Evolutionary conservation across 2,888 invertebrate genomes (phyloP).

Genomic region (Charanyca ferruginea): DNA sequence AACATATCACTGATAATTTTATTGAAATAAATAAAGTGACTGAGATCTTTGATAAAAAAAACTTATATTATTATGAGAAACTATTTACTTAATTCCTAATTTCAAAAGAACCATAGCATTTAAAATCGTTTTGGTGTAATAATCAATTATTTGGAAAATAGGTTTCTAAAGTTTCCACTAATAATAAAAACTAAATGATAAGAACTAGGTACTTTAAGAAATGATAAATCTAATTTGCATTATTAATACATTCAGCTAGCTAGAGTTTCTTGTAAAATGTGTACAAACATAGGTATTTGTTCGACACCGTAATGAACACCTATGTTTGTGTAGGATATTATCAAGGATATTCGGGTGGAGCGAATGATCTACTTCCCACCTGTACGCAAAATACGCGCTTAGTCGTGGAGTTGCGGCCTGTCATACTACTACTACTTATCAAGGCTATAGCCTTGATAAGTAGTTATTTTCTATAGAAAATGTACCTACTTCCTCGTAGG

Average conservation of each 20-base stretch:
- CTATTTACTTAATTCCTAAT: neutral
- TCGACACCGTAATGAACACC: too few relatives aligned
- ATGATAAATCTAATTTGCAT: neutral
- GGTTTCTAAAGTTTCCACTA: neutral
- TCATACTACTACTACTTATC: too few relatives aligned
- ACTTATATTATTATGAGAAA: neutral
- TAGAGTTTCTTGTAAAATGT: slow-evolving; percentile 7
- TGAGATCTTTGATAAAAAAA: slow-evolving; percentile 6
- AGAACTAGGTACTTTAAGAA: neutral
- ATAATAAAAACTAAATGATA: too few relatives aligned
- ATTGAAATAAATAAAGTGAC: slow-evolving; percentile 19
- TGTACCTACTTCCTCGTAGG: slow-evolving; percentile 25
- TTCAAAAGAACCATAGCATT: neutral
- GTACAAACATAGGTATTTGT: slow-evolving; percentile 27
- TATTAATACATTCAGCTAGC: neutral
- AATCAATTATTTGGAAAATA: neutral
- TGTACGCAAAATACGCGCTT: too few relatives aligned
- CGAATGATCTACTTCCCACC: too few relatives aligned
- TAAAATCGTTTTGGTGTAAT: neutral
- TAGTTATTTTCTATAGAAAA: slow-evolving; percentile 63
- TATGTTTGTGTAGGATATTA: slow-evolving; percentile 8
- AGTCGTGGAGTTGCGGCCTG: too few relatives aligned
- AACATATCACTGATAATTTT: slow-evolving; percentile 44
- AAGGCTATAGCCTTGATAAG: too few relatives aligned
- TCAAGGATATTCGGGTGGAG: too few relatives aligned